Percentiles rank a stretch among this genome's conserved stretches.
Evolutionary conservation across 1,140 invertebrate genomes (phyloP).

Genomic region (Whitmania pigra): DNA sequence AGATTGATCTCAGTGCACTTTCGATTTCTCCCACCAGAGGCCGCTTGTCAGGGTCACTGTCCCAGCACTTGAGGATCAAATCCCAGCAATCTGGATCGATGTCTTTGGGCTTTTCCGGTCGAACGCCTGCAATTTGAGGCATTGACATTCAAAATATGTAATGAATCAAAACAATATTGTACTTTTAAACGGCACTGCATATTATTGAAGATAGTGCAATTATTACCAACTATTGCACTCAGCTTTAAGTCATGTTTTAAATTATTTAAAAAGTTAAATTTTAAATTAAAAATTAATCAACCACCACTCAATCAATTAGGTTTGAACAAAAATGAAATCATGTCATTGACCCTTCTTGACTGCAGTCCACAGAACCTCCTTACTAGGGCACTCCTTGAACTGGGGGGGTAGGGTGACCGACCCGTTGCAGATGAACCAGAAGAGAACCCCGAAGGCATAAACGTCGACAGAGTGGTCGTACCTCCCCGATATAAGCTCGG

Average conservation of each 20-base stretch:
- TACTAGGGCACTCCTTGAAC: constrained; percentile 74
- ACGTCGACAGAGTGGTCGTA: constrained; percentile 77
- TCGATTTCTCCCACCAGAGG: constrained; percentile 66
- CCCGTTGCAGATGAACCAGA: constrained; percentile 79
- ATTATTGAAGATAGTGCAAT: not conserved
- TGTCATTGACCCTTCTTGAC: constrained; percentile 60
- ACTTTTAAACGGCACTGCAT: no score
- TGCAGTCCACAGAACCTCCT: constrained; percentile 72
- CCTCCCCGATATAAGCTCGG: constrained; percentile 61
- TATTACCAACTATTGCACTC: no score
- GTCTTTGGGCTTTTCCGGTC: constrained; percentile 60
- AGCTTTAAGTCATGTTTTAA: no score
- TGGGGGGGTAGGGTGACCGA: constrained; percentile 62
- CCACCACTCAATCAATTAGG: not conserved
- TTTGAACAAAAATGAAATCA: not conserved
- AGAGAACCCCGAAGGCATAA: constrained; percentile 78
- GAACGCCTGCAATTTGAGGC: constrained; percentile 39
- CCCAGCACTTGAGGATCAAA: constrained; percentile 74
- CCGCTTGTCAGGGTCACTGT: constrained; percentile 58
- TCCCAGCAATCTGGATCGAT: constrained; percentile 71
- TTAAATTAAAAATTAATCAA: not conserved
- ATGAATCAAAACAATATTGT: not conserved
- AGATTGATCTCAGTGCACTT: constrained; percentile 44
- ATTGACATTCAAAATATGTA: constrained; percentile 14
- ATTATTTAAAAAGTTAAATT: no score